Base-by-base conservation (phyloP, 2,113 vertebrate species). In the Gnathochromis pfefferi region DNA sequence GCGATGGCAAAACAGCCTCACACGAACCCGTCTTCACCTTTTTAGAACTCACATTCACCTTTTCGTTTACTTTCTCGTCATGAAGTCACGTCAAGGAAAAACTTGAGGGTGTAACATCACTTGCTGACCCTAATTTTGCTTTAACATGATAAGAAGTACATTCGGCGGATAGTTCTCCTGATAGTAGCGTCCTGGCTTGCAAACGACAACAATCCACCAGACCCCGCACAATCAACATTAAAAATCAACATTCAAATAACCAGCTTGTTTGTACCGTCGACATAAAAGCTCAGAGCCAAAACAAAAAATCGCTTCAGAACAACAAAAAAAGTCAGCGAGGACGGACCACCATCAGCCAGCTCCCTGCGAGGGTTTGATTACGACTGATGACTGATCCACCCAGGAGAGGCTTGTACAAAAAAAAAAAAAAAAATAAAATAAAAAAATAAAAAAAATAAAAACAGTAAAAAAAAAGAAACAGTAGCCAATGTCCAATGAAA, bases 141-240 rank as follows among this genome's bases (percentile, higher is more conserved):
- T n/a, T 38, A 35, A 28, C 65, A 53, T n/a, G 3, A 51, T 17
- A 49, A 45, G 26, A 70, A 23, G 17, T 90, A 93, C 94, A 94
- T 92, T 94, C 91, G 78, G 83, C 54, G 17, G 88, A 88, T 33
- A 73, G n/a, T 21, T 93, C 54, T 85, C 75, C 89, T 87, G 49
- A 87, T 83, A 49, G 73, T 45, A 28, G n/a, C 63, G 42, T 53
- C 55, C 21, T 90, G 87, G 83, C 82, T 28, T 13, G 55, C 82
- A 7, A 35, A 35, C 9, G 51, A 80, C 87, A 31, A 33, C 38
- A 75, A 49, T 54, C 42, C 73, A 31, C 35, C 31, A 26, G 3
- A 57, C 11, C 1, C 6, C 8, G 23, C 1, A 26, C 47, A 31
- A 47, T 55, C 55, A 1, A 81, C 65, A 6, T 75, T n/a, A 86